Evolutionary conservation across 2,113 vertebrate genomes (phyloP).

Genomic region (Caracal caracal): DNA sequence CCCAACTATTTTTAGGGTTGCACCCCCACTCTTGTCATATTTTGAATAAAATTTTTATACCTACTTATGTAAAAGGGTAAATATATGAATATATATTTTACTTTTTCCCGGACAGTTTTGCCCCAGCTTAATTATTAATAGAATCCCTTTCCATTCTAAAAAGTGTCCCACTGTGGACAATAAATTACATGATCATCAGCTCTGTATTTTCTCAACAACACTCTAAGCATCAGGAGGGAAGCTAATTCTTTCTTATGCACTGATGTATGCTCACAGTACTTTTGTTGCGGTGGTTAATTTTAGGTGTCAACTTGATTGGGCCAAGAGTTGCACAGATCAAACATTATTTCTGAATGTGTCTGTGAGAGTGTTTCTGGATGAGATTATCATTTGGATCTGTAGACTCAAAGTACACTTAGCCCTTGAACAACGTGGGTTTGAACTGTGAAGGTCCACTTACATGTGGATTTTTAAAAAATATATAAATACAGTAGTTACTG

Average conservation of each 20-base stretch:
- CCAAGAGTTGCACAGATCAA: neutral
- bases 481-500: neutral
- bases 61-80: neutral
- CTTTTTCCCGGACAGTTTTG: neutral
- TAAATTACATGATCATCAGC: neutral
- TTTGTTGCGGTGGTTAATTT: neutral
- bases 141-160: neutral
- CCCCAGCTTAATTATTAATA: neutral
- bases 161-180: neutral
- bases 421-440: neutral
- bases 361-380: neutral
- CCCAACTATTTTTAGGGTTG: neutral
- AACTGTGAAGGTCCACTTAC: neutral
- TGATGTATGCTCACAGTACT: neutral
- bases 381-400: neutral
- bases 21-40: neutral
- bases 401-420: neutral
- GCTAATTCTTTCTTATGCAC: neutral
- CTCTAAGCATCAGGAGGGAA: neutral
- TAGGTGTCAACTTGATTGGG: neutral
- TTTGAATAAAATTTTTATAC: neutral
- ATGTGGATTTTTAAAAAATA: neutral
- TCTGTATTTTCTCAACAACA: neutral
- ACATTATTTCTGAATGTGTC: neutral
- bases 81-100: neutral